Conservation (phyloP, 2,888 invertebrate genomes). For the Xestia rhomboidea region DNA sequence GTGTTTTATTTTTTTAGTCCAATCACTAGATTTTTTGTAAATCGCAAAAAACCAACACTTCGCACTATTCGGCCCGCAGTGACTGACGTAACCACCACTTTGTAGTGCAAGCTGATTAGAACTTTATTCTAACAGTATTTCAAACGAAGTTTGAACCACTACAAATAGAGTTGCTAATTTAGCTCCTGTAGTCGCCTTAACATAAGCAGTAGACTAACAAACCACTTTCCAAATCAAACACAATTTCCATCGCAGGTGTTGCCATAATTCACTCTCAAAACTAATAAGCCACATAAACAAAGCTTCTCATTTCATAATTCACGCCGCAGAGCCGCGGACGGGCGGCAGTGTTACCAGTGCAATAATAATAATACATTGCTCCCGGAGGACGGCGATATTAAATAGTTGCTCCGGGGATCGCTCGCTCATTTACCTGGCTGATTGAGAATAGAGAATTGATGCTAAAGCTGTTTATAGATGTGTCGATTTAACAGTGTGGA, state of each 20-base stretch:
- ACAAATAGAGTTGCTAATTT: too few species aligned
- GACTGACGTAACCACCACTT: too few species aligned
- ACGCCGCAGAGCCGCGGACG: slow-evolving; percentile 37
- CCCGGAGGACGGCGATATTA: slow-evolving; percentile 48
- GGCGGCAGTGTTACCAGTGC: slow-evolving; percentile 29
- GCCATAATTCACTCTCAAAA: slow-evolving; percentile 48
- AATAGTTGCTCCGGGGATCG: slow-evolving; percentile 50
- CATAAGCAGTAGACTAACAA: background rate
- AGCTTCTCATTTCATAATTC: slow-evolving; percentile 59
- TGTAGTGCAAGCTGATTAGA: too few species aligned
- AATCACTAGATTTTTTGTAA: too few species aligned
- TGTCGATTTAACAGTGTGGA: background rate
- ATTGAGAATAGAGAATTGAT: slow-evolving; percentile 24
- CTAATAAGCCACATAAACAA: slow-evolving; percentile 48
- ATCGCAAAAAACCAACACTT: too few species aligned
- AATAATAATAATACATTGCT: slow-evolving; percentile 65
- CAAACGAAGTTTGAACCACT: too few species aligned
- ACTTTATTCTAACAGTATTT: too few species aligned
- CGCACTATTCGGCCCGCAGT: too few species aligned
- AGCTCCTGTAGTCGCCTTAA: too few species aligned
- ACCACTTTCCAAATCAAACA: slow-evolving; percentile 8
- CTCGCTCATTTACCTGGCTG: slow-evolving; percentile 55
- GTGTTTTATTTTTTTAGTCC: too few species aligned
- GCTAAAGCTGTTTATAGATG: background rate
- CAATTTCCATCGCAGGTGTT: slow-evolving; percentile 16